These are phyloP conservation scores for Allolobophora icterica DNA, from an alignment of 2,888 invertebrate genomes.

Conservation along the genomic window DNA sequence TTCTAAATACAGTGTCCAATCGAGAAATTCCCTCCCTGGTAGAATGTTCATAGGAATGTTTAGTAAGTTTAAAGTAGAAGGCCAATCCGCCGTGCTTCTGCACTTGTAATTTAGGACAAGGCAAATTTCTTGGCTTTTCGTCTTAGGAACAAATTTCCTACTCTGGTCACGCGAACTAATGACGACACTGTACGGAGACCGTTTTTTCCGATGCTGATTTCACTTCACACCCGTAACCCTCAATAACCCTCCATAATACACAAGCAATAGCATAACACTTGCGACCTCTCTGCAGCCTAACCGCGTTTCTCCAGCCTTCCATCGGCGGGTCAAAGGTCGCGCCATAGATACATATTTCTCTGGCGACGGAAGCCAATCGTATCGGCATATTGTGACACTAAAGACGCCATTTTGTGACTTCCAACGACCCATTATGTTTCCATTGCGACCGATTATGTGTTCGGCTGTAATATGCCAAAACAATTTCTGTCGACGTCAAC, in stretches of 20 bases:
- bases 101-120: too few relatives aligned
- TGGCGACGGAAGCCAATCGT: not conserved
- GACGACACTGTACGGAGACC: not conserved
- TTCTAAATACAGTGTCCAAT: too few relatives aligned
- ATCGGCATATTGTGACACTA: conserved; percentile 10
- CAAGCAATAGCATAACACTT: not conserved
- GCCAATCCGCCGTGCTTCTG: too few relatives aligned
- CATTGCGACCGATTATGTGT: not conserved
- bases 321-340: not conserved
- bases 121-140: too few relatives aligned
- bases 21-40: too few relatives aligned
- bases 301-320: not conserved
- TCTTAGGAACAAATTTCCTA: too few relatives aligned
- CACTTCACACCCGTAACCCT: not conserved
- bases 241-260: not conserved
- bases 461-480: too few relatives aligned
- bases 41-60: too few relatives aligned
- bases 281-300: not conserved
- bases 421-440: not conserved
- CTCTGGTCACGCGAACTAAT: too few relatives aligned
- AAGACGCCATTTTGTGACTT: not conserved
- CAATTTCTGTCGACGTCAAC: too few relatives aligned
- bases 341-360: not conserved
- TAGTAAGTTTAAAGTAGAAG: too few relatives aligned
- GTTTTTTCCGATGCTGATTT: not conserved